Percentiles rank a stretch among this genome's conserved stretches.
These are phyloP conservation scores for Panagrolaimus sp. DNA, from an alignment of 1,140 invertebrate species.

Conservation along the genomic window DNA sequence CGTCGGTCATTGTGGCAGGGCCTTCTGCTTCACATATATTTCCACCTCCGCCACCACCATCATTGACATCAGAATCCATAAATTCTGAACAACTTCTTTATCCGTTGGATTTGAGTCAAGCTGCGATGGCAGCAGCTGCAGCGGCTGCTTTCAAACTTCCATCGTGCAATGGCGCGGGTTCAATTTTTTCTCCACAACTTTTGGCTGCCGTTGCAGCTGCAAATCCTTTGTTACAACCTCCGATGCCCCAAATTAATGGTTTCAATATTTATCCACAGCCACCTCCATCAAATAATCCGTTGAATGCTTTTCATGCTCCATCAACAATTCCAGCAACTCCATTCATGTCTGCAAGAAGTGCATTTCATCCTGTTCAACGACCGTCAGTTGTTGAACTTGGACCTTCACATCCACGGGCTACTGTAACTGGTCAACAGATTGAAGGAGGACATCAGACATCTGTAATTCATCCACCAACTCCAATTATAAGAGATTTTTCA, in stretches of 20 bases:
- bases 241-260: too few relatives aligned
- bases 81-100: background rate
- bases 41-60: background rate
- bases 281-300: background rate
- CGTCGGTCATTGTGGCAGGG: background rate
- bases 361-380: conserved; percentile 31
- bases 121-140: background rate
- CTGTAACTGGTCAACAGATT: background rate
- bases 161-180: background rate
- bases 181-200: background rate
- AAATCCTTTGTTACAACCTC: background rate
- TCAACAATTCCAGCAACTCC: conserved; percentile 17
- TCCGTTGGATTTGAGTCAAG: background rate
- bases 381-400: conserved; percentile 27
- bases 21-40: background rate
- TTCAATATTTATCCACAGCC: background rate
- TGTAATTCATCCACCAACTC: background rate
- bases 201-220: background rate
- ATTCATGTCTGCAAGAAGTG: conserved; percentile 8
- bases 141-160: conserved; percentile 2
- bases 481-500: background rate
- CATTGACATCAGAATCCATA: background rate
- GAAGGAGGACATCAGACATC: background rate
- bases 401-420: conserved; percentile 11
- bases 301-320: background rate